Conservation (phyloP, 2,113 vertebrate species). For the Macroglossus sobrinus region DNA sequence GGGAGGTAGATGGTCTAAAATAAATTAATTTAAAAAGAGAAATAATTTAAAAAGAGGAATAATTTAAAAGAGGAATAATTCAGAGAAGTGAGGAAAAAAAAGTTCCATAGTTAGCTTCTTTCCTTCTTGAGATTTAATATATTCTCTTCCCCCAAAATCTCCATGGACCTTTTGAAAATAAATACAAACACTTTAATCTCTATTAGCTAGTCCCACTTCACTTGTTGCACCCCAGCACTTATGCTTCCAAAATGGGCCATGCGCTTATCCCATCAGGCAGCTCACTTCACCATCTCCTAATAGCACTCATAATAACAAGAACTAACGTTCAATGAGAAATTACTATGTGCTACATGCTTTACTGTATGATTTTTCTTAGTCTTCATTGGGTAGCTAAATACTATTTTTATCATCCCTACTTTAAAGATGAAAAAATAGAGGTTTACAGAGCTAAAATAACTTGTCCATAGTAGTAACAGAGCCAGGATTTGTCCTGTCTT, state of each 20-base stretch:
- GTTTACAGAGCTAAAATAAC: background rate
- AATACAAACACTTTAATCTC: background rate
- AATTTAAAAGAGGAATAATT: too few relatives aligned
- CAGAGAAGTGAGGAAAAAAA: background rate
- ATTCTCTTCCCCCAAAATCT: background rate
- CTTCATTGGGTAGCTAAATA: background rate
- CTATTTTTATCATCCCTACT: slow-evolving; percentile 1
- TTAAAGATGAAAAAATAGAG: background rate
- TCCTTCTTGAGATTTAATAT: background rate
- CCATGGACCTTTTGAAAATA: background rate
- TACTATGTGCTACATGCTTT: background rate
- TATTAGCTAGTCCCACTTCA: background rate
- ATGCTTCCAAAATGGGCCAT: too few relatives aligned
- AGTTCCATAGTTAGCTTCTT: background rate
- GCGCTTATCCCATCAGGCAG: background rate
- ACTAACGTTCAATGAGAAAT: background rate
- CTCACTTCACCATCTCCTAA: background rate
- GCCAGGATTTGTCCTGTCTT: background rate
- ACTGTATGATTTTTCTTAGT: background rate
- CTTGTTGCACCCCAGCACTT: background rate
- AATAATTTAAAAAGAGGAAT: too few relatives aligned
- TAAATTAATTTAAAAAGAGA: too few relatives aligned
- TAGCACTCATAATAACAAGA: background rate
- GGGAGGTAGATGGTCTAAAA: too few relatives aligned
- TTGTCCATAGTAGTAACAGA: background rate